Base-by-base conservation (phyloP, 2,888 invertebrate species). In the Timandra comae region DNA sequence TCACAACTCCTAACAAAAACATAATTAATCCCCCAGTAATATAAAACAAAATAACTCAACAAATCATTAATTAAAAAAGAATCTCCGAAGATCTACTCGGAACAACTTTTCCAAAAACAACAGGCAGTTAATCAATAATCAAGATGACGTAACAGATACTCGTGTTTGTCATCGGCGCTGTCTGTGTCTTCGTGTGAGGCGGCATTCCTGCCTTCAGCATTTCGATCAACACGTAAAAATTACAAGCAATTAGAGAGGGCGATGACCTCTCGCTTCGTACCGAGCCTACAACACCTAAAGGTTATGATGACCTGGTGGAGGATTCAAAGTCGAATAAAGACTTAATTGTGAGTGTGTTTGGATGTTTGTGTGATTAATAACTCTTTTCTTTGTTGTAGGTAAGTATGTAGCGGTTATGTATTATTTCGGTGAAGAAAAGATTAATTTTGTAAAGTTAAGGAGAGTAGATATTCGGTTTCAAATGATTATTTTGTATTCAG, bases 181-280 rank as follows among this genome's bases (percentile, higher is more conserved):
- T 22, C 34, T 10, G 42, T 40, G 30, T 27, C 30, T 33, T 24
- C 9, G 23, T 12, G 31, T 24, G 16, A 10, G 24, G 21, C 56
- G 46, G 58, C 65, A 64, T 69, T 65, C 61, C 56, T 34, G 16
- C 16, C 52, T 35, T 34, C 45, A 41, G 47, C 60, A 59, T 62
- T 65, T 64, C 59, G 58, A 72, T 67, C 63, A 63, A 70, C 63
- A 68, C 56, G 62, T 73, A 63, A 73, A 74, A 72, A 73, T 72
- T 69, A 75, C 68, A 55, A 46, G 62, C 70, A 77, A 77, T 77
- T 76, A 78, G 65, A 59, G 52, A 54, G 68, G 52, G 41, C 67
- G 43, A 39, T 46, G 67, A 63, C 60, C 73, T 51, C 41, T 37
- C 37, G 29, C n/a, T n/a, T n/a, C n/a, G n/a, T n/a, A n/a, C n/a